Percentiles rank a stretch among this genome's conserved stretches.
Conservation (phyloP, 2,888 invertebrate genomes). For the Xylota sylvarum region DNA sequence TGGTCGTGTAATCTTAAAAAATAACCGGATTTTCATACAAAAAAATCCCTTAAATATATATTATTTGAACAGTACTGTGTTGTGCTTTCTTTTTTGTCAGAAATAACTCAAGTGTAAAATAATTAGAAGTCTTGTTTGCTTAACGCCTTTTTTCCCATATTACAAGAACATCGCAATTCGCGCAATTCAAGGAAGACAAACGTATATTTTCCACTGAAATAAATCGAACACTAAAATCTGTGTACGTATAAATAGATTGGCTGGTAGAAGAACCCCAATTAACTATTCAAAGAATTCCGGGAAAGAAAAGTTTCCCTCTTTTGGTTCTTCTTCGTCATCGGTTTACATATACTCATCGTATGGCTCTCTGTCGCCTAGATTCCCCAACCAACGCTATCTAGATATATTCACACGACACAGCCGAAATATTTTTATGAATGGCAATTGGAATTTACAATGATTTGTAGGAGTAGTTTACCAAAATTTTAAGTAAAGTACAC, state of each 20-base stretch:
- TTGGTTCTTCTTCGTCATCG: neutral
- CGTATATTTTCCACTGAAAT: slow-evolving; percentile 32
- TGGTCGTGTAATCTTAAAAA: slow-evolving; percentile 58
- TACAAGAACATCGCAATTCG: slow-evolving; percentile 30
- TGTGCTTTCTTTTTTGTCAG: slow-evolving; percentile 51
- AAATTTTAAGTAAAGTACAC: slow-evolving; percentile 39
- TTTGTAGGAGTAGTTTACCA: slow-evolving; percentile 61
- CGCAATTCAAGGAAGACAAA: slow-evolving; percentile 13
- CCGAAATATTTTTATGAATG: slow-evolving; percentile 69
- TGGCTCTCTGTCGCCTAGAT: too few relatives aligned
- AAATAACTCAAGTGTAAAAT: slow-evolving; percentile 54
- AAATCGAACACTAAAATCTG: slow-evolving; percentile 28
- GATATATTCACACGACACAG: slow-evolving; percentile 65
- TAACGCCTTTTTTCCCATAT: neutral
- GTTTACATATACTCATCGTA: too few relatives aligned
- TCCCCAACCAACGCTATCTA: slow-evolving; percentile 25
- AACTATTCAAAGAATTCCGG: slow-evolving; percentile 38
- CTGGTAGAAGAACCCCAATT: slow-evolving; percentile 62
- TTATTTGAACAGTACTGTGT: slow-evolving; percentile 13
- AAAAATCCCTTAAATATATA: neutral
- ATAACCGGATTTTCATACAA: slow-evolving; percentile 48
- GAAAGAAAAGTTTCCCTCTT: slow-evolving; percentile 39
- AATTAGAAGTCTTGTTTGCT: slow-evolving; percentile 27
- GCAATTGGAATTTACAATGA: slow-evolving; percentile 67
- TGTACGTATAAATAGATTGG: slow-evolving; percentile 57